Percentiles rank a stretch among this genome's conserved stretches.
phyloP scores from a whole-genome alignment of 2,888 invertebrate genomes.

The Lochmaea capreae region DNA sequence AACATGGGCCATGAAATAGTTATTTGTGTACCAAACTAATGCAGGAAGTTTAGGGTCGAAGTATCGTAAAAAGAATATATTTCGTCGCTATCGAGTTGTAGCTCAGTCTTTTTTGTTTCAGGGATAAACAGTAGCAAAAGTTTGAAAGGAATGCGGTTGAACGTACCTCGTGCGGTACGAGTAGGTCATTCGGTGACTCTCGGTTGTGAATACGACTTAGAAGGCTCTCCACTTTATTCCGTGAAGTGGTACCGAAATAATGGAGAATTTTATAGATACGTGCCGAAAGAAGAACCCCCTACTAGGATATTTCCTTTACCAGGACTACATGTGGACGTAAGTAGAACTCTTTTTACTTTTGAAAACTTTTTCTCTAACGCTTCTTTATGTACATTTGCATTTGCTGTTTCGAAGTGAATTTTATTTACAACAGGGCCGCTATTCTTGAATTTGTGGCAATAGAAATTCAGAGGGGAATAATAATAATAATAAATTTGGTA shows the following conservation, averaged over 20 bases:
- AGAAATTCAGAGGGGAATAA: too few relatives aligned
- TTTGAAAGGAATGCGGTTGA: slow-evolving; percentile 60
- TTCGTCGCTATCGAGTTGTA: too few relatives aligned
- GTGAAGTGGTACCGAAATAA: slow-evolving; percentile 82
- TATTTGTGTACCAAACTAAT: too few relatives aligned
- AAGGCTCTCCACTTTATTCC: slow-evolving; percentile 74
- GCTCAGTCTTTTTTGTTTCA: slow-evolving; percentile 51
- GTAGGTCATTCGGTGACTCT: slow-evolving; percentile 64
- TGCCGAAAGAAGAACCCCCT: slow-evolving; percentile 78
- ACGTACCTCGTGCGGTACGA: slow-evolving; percentile 63
- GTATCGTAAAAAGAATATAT: too few relatives aligned
- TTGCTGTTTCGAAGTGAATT: too few relatives aligned
- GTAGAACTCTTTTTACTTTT: slow-evolving; percentile 52
- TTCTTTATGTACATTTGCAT: too few relatives aligned
- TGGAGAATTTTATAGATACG: slow-evolving; percentile 81
- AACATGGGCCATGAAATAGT: too few relatives aligned
- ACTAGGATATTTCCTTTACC: slow-evolving; percentile 76
- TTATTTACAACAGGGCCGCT: too few relatives aligned
- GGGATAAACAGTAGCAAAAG: slow-evolving; percentile 60
- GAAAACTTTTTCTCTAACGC: not conserved
- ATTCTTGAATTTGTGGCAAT: too few relatives aligned
- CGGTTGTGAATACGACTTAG: slow-evolving; percentile 64
- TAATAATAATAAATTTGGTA: too few relatives aligned
- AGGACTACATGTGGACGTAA: slow-evolving; percentile 79
- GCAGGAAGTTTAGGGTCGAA: too few relatives aligned